These are phyloP conservation scores for Cacatua alba DNA, from an alignment of 2,113 vertebrate genomes.

Conservation along the genomic window DNA sequence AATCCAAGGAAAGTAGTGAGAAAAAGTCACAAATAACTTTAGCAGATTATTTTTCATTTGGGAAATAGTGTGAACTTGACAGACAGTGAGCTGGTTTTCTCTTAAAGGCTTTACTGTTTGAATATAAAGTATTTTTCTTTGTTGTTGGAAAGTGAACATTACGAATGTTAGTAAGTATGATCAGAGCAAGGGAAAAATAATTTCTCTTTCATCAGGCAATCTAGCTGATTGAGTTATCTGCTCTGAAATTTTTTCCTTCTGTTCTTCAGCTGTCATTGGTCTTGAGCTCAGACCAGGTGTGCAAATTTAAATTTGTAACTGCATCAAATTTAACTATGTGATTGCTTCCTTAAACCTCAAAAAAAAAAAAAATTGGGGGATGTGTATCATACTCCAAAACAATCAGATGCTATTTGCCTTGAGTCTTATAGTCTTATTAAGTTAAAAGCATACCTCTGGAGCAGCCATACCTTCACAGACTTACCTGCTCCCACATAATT, in stretches of 20 bases:
- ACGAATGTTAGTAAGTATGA: background rate
- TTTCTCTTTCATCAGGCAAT: background rate
- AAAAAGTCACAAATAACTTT: background rate
- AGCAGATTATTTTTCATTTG: background rate
- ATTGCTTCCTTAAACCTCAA: background rate
- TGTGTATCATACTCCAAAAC: background rate
- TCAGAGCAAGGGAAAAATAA: background rate
- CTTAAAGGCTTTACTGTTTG: background rate
- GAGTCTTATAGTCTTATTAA: background rate
- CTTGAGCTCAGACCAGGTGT: background rate
- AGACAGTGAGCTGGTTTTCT: background rate
- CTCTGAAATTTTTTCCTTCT: background rate
- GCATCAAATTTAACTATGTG: background rate
- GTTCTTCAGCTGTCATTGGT: background rate
- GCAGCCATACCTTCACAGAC: background rate
- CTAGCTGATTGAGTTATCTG: background rate
- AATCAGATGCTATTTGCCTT: background rate
- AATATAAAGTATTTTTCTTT: background rate
- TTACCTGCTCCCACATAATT: conserved; percentile 95
- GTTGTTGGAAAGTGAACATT: background rate
- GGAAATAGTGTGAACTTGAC: background rate
- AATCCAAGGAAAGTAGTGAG: background rate
- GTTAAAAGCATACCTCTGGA: background rate
- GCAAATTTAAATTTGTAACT: background rate
- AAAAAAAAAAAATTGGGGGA: background rate